A percentile compares a stretch with the other conserved stretches of the same genome.
Evolutionary conservation across 2,888 invertebrate species (phyloP).

Genomic region (Homarus gammarus): DNA sequence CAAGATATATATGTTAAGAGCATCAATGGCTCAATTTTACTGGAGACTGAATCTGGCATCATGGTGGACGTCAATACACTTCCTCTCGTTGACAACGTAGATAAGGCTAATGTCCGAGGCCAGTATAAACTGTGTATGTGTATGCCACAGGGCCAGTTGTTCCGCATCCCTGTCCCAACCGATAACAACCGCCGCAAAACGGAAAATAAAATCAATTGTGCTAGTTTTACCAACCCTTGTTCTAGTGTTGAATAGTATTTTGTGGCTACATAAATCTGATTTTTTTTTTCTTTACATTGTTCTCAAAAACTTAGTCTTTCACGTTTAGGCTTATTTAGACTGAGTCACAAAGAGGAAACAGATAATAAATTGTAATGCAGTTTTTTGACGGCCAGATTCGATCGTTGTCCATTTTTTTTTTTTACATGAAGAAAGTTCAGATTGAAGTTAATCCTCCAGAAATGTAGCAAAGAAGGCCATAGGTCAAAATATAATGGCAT

Average conservation of each 20-base stretch:
- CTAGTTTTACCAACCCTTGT: conserved; percentile 85
- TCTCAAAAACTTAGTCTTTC: too few relatives aligned
- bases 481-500: too few relatives aligned
- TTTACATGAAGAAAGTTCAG: too few relatives aligned
- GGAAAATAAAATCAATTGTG: conserved; percentile 82
- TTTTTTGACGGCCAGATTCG: too few relatives aligned
- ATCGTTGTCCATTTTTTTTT: too few relatives aligned
- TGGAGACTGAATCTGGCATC: conserved; percentile 77
- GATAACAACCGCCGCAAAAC: conserved; percentile 78
- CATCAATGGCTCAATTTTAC: conserved; percentile 77
- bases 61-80: conserved; percentile 77
- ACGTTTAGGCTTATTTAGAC: too few relatives aligned
- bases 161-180: conserved; percentile 86
- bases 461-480: too few relatives aligned
- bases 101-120: conserved; percentile 51
- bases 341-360: too few relatives aligned
- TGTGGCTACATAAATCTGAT: too few relatives aligned
- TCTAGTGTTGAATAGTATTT: conserved; percentile 74
- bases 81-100: conserved; percentile 76
- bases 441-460: too few relatives aligned
- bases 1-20: conserved; percentile 87
- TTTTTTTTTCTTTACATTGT: too few relatives aligned
- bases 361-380: too few relatives aligned
- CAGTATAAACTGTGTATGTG: conserved; percentile 94
- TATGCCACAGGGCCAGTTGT: conserved; percentile 92